Base-by-base conservation (phyloP, 1,140 invertebrate species). In the Nephila pilipes region DNA sequence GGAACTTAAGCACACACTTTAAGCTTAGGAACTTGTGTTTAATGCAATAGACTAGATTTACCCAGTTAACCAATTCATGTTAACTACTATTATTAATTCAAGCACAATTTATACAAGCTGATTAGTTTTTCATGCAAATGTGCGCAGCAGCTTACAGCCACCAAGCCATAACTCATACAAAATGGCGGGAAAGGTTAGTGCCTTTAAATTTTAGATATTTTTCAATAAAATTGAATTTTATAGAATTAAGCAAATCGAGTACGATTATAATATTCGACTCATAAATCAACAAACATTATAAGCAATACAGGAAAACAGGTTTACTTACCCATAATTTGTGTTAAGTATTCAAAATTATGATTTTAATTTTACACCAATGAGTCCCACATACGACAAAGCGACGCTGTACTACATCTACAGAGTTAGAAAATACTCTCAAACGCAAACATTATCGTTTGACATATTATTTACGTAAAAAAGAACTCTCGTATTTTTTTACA, bases 321-420 rank as follows among this genome's bases (percentile, higher is more conserved):
- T 81, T 89, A 83, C 92, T 93, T 85, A 93, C 92, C 92, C 92
- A 93, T 93, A 89, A 81, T 88, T 93, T 89, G 92, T 81, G 29
- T 63, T 83, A 65, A 88, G 92, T 88, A 89, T 93, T 93, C 92
- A 89, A 93, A 93, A 93, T 88, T 89, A 93, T 93, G 92, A 88
- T 93, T 93, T 93, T 93, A 93, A 93, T 93, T 93, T 93, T 93
- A 83, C 92, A 81, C 79, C 92, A 93, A 93, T 93, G 87, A 83
- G 54, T 93, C 69, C 60, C 55, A 93, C 92, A 93, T 93, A 87
- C 92, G 92, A 93, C 92, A 93, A 93, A 93, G 92, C 92, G 92
- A 93, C 92, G 92, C 92, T 93, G 92, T 93, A 93, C 92, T 93
- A 93, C 92, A 93, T 93, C 92, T 93, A 93, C 92, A 93, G 92